phyloP scores from a whole-genome alignment of 1,140 invertebrate genomes.

The Lucilia cuprina region DNA sequence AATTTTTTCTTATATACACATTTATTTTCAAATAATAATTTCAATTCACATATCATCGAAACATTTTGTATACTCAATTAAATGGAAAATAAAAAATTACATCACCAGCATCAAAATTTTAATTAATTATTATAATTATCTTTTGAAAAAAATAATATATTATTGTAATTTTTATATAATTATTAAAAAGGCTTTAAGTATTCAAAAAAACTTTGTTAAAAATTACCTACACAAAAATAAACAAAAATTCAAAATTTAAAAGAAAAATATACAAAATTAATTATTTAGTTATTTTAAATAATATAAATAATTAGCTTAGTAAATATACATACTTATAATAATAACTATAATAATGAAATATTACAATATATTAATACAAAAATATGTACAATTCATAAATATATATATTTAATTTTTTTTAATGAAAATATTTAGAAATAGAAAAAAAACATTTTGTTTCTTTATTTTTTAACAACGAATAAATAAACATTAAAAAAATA shows the following conservation, averaged over 20 bases:
- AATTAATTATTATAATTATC: neutral
- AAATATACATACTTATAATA: neutral
- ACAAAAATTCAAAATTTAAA: neutral
- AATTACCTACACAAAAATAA: neutral
- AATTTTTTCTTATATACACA: neutral
- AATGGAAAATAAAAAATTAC: no score
- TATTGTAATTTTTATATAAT: neutral
- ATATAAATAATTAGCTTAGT: neutral
- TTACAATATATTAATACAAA: neutral
- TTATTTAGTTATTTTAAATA: neutral
- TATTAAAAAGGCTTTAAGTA: neutral
- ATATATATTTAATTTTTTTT: neutral
- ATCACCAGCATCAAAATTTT: neutral
- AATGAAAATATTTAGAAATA: neutral
- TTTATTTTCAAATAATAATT: neutral
- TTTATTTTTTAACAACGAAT: constrained; percentile 18
- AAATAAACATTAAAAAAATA: neutral
- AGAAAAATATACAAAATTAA: neutral
- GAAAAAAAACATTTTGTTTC: neutral
- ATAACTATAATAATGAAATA: no score
- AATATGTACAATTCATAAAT: neutral
- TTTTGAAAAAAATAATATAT: no score
- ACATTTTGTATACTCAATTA: no score
- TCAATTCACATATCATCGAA: neutral
- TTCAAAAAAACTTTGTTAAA: neutral